Conservation (phyloP, 2,888 invertebrate genomes). For the Lycocerus yunnanus region DNA sequence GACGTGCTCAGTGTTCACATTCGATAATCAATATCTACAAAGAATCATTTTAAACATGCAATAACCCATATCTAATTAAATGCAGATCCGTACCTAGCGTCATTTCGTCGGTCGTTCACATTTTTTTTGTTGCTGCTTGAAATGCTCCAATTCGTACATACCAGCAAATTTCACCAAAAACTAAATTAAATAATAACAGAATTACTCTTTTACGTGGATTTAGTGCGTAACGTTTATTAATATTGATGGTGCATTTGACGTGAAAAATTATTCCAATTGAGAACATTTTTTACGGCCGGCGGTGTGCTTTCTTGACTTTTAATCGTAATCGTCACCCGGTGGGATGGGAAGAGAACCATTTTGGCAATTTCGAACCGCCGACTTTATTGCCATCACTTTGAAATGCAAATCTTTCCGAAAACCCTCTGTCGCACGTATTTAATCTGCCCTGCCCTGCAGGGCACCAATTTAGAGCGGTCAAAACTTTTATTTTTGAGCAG, state of each 20-base stretch:
- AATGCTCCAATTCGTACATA: constrained; percentile 16
- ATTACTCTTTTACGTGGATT: constrained; percentile 12
- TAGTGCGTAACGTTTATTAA: constrained; percentile 16
- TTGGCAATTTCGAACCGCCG: too few species aligned
- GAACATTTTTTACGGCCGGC: neutral
- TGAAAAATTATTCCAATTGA: neutral
- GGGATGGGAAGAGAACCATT: too few species aligned
- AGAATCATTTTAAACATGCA: neutral
- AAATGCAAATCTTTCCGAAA: neutral
- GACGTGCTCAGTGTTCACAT: neutral
- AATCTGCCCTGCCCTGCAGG: neutral
- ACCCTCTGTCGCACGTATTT: neutral
- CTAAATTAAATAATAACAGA: neutral
- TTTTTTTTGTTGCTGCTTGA: neutral
- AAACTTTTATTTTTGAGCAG: neutral
- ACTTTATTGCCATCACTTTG: neutral
- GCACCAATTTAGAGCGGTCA: neutral
- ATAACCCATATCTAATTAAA: neutral
- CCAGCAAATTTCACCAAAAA: constrained; percentile 11
- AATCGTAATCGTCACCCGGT: too few species aligned
- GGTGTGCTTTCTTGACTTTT: neutral
- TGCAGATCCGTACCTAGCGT: neutral
- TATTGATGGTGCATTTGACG: neutral
- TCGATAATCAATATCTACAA: neutral
- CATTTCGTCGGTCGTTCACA: neutral